Percentiles rank a stretch among this genome's conserved stretches.
Evolutionary conservation across 2,113 vertebrate genomes (phyloP).

Genomic region (Notarius lentiginosus): DNA sequence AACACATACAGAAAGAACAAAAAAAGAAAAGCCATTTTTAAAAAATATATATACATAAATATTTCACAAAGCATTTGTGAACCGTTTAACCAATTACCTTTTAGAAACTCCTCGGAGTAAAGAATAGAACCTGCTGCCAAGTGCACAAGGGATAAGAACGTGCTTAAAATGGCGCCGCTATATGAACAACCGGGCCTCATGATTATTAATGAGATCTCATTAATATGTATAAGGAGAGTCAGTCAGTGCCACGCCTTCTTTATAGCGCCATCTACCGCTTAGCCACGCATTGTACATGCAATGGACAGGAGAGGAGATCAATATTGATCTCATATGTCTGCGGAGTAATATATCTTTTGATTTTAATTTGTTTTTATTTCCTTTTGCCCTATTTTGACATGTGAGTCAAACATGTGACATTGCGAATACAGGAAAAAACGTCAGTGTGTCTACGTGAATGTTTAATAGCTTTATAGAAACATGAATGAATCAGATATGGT

Average conservation of each 20-base stretch:
- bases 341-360: neutral
- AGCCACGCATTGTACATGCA: neutral
- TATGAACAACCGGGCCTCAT: conserved; percentile 7
- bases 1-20: neutral
- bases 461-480: neutral
- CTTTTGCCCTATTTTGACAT: neutral
- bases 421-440: too few species aligned
- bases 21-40: neutral
- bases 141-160: neutral
- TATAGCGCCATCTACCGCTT: conserved; percentile 8
- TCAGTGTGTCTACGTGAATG: neutral
- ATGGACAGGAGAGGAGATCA: neutral
- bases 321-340: neutral
- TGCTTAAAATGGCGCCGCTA: conserved; percentile 24
- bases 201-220: conserved; percentile 2
- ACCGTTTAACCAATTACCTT: neutral
- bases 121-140: neutral
- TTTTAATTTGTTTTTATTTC: neutral
- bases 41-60: neutral
- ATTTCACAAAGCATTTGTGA: too few species aligned
- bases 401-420: neutral
- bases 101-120: neutral
- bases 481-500: neutral
- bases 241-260: neutral
- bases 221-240: conserved; percentile 13